A percentile compares a stretch with the other conserved stretches of the same genome.
Conservation (phyloP, 1,140 invertebrate genomes). For the Pachypeltis micranthus region DNA sequence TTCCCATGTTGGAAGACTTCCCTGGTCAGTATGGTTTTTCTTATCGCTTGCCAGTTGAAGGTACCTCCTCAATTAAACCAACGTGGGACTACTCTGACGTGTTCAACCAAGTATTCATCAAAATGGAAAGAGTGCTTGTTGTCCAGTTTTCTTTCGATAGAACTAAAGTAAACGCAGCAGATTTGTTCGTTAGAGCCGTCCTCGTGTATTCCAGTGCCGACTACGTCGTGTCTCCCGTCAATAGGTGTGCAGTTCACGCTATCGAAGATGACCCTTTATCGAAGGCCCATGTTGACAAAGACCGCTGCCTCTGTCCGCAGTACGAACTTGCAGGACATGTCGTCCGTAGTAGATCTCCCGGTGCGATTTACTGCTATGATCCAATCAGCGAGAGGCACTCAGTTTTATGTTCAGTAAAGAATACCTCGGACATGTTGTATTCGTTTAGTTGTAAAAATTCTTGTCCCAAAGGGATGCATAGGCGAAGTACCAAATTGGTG, state of each 20-base stretch:
- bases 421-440: background rate
- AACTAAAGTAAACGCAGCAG: background rate
- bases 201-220: background rate
- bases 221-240: background rate
- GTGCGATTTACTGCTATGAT: slow-evolving; percentile 11
- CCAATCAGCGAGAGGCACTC: slow-evolving; percentile 8
- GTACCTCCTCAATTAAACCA: background rate
- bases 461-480: slow-evolving; percentile 7
- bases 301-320: background rate
- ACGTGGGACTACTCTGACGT: background rate
- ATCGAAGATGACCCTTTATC: background rate
- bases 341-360: background rate
- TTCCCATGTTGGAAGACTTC: slow-evolving; percentile 1
- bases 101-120: slow-evolving; percentile 1
- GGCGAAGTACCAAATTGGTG: slow-evolving; percentile 3
- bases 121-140: background rate
- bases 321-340: slow-evolving; percentile 4
- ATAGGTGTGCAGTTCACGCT: background rate
- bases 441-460: background rate
- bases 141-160: background rate
- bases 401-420: background rate
- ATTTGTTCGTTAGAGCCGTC: background rate
- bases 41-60: background rate
- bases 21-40: background rate
- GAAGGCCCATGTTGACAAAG: slow-evolving; percentile 15